phyloP scores from a whole-genome alignment of 2,113 vertebrate species.

The Onychorhynchus coronatus region DNA sequence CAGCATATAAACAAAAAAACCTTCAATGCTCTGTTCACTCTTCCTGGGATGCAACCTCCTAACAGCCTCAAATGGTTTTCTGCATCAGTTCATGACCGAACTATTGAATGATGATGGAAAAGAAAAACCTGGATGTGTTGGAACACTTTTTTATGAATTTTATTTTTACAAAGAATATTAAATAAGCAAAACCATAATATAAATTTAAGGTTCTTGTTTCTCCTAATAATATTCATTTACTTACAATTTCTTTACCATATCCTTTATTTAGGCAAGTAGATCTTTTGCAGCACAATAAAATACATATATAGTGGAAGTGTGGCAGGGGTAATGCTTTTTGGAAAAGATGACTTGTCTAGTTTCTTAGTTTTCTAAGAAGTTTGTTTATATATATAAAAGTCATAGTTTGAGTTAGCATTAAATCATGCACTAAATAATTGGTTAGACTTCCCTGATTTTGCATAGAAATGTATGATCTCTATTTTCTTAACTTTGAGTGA shows the following conservation, averaged over 20 bases:
- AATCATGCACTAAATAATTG: background rate
- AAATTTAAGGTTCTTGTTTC: background rate
- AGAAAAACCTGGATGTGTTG: background rate
- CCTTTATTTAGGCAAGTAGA: background rate
- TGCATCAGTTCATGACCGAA: background rate
- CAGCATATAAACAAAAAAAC: background rate
- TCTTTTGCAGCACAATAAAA: background rate
- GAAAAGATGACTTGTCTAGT: background rate
- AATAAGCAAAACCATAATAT: background rate
- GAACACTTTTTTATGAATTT: background rate
- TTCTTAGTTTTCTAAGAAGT: background rate
- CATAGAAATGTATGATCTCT: background rate
- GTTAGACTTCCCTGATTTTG: background rate
- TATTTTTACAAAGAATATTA: background rate
- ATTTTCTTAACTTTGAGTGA: background rate
- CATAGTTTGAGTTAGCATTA: background rate
- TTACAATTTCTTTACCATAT: background rate
- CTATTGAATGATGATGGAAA: background rate
- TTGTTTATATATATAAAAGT: background rate
- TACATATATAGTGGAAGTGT: background rate
- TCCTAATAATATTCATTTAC: background rate
- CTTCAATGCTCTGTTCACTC: background rate
- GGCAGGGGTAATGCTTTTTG: background rate
- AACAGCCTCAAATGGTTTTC: background rate
- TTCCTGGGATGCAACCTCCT: background rate